These are phyloP conservation scores for zebrafish (Danio rerio) DNA, from an alignment of 2,113 vertebrate species.

Conservation along the genomic window DNA sequence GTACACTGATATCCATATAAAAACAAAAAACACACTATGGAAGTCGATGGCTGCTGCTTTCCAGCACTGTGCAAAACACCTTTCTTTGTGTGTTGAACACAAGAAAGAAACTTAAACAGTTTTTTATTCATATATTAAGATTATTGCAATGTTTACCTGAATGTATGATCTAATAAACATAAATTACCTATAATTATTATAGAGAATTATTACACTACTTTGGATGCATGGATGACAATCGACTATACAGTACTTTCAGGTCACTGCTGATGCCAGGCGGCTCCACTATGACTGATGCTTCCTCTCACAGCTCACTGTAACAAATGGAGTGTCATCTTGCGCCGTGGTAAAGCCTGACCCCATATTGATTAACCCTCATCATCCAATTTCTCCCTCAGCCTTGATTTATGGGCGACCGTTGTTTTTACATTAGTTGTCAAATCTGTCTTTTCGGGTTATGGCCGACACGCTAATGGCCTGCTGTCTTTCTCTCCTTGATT, in stretches of 20 bases:
- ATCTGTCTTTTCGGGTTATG: conserved; percentile 74
- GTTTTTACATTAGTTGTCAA: conserved; percentile 80
- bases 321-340: conserved; percentile 77
- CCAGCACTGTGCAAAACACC: no score
- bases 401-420: conserved; percentile 78
- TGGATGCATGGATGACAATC: background rate
- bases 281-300: conserved; percentile 47
- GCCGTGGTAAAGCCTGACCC: conserved; percentile 76
- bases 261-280: background rate
- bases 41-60: no score
- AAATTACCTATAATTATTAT: background rate
- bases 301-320: conserved; percentile 65
- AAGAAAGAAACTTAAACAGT: no score
- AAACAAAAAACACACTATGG: no score
- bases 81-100: no score
- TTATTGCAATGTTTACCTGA: background rate
- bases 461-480: conserved; percentile 62
- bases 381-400: conserved; percentile 73
- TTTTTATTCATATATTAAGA: background rate
- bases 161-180: background rate
- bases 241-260: background rate
- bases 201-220: background rate
- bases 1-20: no score
- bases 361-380: conserved; percentile 81
- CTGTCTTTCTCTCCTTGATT: conserved; percentile 10